phyloP scores from a whole-genome alignment of 2,797 vertebrate genomes.

The Anabacerthia variegaticeps region DNA sequence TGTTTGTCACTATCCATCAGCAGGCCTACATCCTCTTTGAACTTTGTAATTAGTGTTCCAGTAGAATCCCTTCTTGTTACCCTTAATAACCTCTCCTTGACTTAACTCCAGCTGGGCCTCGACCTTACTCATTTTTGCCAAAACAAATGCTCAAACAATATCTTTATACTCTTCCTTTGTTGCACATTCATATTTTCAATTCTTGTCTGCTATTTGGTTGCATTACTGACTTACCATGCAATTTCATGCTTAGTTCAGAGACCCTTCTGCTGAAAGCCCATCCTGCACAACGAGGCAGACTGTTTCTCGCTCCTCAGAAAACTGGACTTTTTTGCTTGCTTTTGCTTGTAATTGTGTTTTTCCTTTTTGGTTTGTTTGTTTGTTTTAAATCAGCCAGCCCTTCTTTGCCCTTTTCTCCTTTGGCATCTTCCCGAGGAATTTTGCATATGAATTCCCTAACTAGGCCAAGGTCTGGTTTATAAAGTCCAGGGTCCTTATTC shows the following conservation, averaged over 20 bases:
- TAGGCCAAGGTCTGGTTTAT: background rate
- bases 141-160: background rate
- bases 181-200: background rate
- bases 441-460: background rate
- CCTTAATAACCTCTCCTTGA: background rate
- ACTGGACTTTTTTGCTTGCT: fast-evolving
- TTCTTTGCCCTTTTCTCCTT: background rate
- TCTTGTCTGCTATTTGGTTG: background rate
- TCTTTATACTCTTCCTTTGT: background rate
- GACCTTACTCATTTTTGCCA: background rate
- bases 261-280: background rate
- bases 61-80: background rate
- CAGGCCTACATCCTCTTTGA: background rate
- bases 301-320: background rate
- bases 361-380: background rate
- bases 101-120: background rate
- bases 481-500: background rate
- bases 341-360: background rate
- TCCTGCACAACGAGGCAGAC: background rate
- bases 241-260: background rate
- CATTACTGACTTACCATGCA: background rate
- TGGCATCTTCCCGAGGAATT: background rate
- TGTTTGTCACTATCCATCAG: fast-evolving
- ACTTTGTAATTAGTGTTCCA: background rate
- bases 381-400: background rate